Conservation (phyloP, 2,797 vertebrate genomes). For the Malacoctenus gilli region DNA sequence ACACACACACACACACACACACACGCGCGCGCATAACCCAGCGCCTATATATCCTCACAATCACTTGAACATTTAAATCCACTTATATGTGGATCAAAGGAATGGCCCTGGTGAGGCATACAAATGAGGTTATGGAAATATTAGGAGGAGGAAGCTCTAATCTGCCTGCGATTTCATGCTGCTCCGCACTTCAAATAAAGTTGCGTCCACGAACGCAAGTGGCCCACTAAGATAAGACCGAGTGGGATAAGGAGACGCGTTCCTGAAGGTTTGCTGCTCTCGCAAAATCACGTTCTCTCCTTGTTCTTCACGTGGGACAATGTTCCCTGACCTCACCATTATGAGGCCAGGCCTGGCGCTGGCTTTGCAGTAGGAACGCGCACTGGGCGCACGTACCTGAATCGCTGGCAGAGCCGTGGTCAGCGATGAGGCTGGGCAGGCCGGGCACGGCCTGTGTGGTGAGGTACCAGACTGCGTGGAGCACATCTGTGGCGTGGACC, state of each 20-base stretch:
- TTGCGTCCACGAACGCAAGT: constrained; percentile 48
- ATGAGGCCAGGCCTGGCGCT: no score
- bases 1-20: neutral
- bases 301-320: constrained; percentile 36
- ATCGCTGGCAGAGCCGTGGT: constrained; percentile 90
- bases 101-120: constrained; percentile 60
- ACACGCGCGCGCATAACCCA: constrained; percentile 11
- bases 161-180: constrained; percentile 74
- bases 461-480: constrained; percentile 98
- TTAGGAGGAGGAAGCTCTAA: constrained; percentile 65
- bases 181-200: constrained; percentile 69
- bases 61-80: constrained; percentile 53
- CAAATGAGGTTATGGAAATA: constrained; percentile 73
- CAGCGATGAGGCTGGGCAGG: constrained; percentile 86
- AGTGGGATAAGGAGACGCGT: constrained; percentile 55
- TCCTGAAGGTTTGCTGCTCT: constrained; percentile 55
- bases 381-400: constrained; percentile 81
- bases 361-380: no score
- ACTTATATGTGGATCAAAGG: constrained; percentile 73
- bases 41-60: neutral
- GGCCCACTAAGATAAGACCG: constrained; percentile 59
- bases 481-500: constrained; percentile 97
- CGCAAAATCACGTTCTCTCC: constrained; percentile 37
- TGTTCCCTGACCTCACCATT: constrained; percentile 16
- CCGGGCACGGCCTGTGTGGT: constrained; percentile 94